Percentiles rank a stretch among this genome's conserved stretches.
phyloP scores from a whole-genome alignment of 2,888 invertebrate species.

The Lathronympha strigana region DNA sequence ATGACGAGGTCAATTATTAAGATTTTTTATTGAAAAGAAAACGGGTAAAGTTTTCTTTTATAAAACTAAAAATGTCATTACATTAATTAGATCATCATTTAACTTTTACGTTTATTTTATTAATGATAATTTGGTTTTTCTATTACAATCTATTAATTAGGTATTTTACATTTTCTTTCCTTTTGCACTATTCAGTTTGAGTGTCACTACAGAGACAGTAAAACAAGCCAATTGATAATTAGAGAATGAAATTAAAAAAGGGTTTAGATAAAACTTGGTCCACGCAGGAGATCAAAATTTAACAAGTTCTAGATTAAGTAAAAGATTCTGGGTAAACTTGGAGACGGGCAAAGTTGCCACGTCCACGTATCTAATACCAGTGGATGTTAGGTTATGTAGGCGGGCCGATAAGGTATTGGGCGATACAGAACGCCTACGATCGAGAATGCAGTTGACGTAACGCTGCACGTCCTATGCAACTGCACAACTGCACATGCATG shows the following conservation, averaged over 20 bases:
- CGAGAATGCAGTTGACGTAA: slow-evolving; percentile 60
- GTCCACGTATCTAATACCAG: slow-evolving; percentile 44
- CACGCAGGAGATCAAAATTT: not conserved
- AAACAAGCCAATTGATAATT: not conserved
- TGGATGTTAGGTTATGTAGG: slow-evolving; percentile 53
- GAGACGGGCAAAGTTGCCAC: not conserved
- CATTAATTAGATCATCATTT: too few relatives aligned
- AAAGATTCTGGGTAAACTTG: not conserved
- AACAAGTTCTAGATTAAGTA: not conserved
- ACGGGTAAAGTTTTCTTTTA: too few relatives aligned
- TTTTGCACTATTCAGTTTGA: too few relatives aligned
- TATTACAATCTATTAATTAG: not conserved
- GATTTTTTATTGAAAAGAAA: too few relatives aligned
- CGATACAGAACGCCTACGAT: slow-evolving; percentile 40
- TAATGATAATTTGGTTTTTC: too few relatives aligned
- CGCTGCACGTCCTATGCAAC: slow-evolving; percentile 58
- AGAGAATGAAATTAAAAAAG: not conserved
- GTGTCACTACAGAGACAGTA: too few relatives aligned
- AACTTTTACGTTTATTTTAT: not conserved
- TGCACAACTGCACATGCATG: slow-evolving; percentile 48
- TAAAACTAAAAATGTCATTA: too few relatives aligned
- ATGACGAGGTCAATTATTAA: too few relatives aligned
- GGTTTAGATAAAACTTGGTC: not conserved
- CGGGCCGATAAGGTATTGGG: slow-evolving; percentile 46
- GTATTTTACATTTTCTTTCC: too few relatives aligned